Base-by-base conservation (phyloP, 2,797 vertebrate species). In the Melanotaenia boesemani region DNA sequence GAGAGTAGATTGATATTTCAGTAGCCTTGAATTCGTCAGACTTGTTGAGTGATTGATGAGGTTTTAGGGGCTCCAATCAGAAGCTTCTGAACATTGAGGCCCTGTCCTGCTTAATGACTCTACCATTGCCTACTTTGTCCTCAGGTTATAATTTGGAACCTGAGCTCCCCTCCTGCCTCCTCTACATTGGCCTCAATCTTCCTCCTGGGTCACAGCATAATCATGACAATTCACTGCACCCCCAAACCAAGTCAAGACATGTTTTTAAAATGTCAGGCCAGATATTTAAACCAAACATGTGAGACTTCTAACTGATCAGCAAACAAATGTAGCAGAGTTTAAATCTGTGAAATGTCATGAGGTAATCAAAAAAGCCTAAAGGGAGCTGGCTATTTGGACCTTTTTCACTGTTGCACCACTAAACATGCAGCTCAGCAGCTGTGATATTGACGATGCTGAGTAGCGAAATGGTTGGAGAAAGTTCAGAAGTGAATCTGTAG, bases 1-100 rank as follows among this genome's bases (percentile, higher is more conserved):
- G 24, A 71, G 54, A 39, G 59, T 28, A 2, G 30, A 39, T 24
- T 70, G 62, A 61, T 69, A 65, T 83, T 77, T 68, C 48, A 81
- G 72, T 78, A 39, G 74, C 66, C 37, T 67, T 77, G 57, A 68
- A 73, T 63, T 77, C 24, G 63, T 86, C 44, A 52, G 18, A 70
- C 41, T 54, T 80, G 63, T 76, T 30, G 74, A 67, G 62, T 67
- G 85, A 86, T 67, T 59, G 58, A 83, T 82, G 71, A 78, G 37
- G 54, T 79, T 70, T 79, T 48, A 12, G 54, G 62, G 36, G 41
- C 28, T 65, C 59, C 41, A 76, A 70, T 74, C 66, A 77, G 22
- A 52, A 52, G n/a, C 22, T 22, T 1, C 50, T 12, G n/a, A 52
- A 52, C 9, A 24, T 1, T 24, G 22, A 12, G 22, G 56, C 22